Evolutionary conservation across 2,113 vertebrate genomes (phyloP).

Genomic region (Loxodonta africana): DNA sequence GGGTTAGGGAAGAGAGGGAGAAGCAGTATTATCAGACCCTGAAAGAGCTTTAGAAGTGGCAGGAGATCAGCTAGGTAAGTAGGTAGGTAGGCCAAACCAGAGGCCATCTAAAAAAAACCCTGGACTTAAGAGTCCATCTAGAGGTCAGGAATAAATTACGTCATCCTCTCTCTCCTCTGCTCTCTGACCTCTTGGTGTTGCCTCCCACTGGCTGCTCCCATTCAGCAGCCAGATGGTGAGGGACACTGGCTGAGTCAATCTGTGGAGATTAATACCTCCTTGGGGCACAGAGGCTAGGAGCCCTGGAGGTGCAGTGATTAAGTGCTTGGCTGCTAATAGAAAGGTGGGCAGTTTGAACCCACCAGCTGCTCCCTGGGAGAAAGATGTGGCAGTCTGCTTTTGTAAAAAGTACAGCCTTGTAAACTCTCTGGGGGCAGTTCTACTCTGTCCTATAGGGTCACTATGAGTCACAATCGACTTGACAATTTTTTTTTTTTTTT

Average conservation of each 20-base stretch:
- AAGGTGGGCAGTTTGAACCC: no score
- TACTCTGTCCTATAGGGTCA: no score
- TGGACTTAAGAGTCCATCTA: no score
- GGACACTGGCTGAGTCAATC: neutral
- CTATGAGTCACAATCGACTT: neutral
- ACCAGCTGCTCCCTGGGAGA: no score
- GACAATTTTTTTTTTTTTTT: no score
- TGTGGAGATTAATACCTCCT: neutral
- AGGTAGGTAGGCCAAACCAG: neutral
- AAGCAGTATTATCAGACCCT: neutral
- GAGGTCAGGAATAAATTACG: neutral
- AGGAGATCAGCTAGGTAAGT: neutral
- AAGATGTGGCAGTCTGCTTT: no score
- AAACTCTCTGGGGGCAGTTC: no score
- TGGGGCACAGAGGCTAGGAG: no score
- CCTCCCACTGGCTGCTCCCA: neutral
- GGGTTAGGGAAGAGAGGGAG: neutral
- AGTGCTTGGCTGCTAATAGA: no score
- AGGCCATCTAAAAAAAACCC: neutral
- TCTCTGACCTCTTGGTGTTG: neutral
- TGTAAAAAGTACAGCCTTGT: no score
- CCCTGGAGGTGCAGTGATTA: no score
- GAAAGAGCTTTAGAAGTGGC: neutral
- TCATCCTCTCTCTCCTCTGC: no score
- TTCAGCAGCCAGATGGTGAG: neutral